Conservation (phyloP, 2,797 vertebrate species). For the Hafferia zeledoni region DNA sequence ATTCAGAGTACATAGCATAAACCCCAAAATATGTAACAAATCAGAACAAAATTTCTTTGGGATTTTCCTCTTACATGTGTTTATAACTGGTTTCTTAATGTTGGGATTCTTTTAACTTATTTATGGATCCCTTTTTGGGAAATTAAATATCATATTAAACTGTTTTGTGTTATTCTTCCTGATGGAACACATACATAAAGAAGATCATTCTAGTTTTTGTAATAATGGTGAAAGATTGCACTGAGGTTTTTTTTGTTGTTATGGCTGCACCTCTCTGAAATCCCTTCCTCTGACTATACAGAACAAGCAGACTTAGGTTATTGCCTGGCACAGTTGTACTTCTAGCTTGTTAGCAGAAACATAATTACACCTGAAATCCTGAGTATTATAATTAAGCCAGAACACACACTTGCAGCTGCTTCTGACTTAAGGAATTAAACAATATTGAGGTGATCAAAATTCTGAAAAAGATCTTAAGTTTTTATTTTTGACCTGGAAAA, state of each 20-base stretch:
- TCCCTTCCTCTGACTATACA: not conserved
- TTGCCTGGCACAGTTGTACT: not conserved
- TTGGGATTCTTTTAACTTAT: not conserved
- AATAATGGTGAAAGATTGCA: not conserved
- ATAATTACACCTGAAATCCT: not conserved
- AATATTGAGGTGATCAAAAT: not conserved
- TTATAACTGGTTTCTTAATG: not conserved
- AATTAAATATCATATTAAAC: not conserved
- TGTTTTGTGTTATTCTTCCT: not conserved
- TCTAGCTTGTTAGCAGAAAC: not conserved
- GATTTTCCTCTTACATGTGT: not conserved
- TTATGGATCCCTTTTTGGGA: not conserved
- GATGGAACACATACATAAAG: not conserved
- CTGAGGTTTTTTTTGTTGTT: not conserved
- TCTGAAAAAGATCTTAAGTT: not conserved
- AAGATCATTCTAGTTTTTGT: not conserved
- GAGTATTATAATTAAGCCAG: not conserved
- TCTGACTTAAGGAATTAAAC: not conserved
- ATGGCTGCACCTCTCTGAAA: not conserved
- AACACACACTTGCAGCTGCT: not conserved
- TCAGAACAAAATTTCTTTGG: not conserved
- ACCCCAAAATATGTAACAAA: not conserved
- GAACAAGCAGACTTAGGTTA: not conserved
- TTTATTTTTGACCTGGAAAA: not conserved
- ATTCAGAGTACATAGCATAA: not conserved